Conservation (phyloP, 2,113 vertebrate species). For the Pyxicephalus adspersus region DNA sequence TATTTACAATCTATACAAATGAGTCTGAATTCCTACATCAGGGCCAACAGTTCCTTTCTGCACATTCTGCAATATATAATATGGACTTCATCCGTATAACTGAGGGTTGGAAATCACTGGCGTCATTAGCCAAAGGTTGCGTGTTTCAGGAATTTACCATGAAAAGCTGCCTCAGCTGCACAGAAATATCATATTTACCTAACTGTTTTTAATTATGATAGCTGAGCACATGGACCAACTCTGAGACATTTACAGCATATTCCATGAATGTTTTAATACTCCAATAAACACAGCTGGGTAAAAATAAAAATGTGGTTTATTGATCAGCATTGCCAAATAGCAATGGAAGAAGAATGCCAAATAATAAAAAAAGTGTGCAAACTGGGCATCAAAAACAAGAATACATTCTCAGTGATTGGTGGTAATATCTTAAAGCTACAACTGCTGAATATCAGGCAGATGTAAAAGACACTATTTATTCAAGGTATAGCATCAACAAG, state of each 20-base stretch:
- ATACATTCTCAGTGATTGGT: too few relatives aligned
- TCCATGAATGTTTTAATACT: constrained; percentile 3
- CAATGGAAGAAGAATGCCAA: too few relatives aligned
- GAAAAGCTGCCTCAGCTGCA: constrained; percentile 24
- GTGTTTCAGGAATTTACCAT: constrained; percentile 28
- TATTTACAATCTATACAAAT: too few relatives aligned
- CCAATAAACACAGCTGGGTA: neutral
- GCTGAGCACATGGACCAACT: neutral
- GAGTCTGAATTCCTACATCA: too few relatives aligned
- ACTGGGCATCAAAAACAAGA: too few relatives aligned
- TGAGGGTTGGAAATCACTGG: constrained; percentile 1
- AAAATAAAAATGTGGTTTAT: too few relatives aligned
- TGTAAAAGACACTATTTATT: too few relatives aligned
- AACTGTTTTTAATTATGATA: constrained; percentile 34
- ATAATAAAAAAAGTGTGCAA: too few relatives aligned
- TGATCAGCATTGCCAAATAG: too few relatives aligned
- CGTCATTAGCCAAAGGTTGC: constrained; percentile 11
- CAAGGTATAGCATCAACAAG: too few relatives aligned
- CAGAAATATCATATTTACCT: constrained; percentile 16
- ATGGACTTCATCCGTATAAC: neutral
- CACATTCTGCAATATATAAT: neutral
- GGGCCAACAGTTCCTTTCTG: neutral
- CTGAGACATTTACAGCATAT: neutral
- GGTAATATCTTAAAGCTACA: too few relatives aligned
- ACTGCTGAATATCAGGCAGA: too few relatives aligned